phyloP scores from a whole-genome alignment of 2,797 vertebrate species.

The Falco peregrinus region DNA sequence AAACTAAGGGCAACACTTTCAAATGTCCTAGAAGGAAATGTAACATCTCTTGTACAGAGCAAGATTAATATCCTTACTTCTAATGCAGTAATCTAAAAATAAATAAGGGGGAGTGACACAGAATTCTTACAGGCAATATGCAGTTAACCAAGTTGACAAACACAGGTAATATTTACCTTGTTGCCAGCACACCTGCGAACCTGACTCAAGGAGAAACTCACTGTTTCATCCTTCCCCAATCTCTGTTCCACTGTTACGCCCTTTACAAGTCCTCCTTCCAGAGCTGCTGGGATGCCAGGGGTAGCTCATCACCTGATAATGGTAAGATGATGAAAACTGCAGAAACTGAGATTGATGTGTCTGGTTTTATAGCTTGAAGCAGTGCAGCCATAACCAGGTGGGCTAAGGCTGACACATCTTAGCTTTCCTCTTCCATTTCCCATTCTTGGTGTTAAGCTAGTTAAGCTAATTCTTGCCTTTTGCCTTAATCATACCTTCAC shows the following conservation, averaged over 20 bases:
- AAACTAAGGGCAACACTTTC: constrained; percentile 27
- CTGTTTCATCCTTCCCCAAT: background rate
- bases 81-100: constrained; percentile 5
- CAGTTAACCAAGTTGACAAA: background rate
- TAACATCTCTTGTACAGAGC: background rate
- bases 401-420: background rate
- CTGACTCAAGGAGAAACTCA: background rate
- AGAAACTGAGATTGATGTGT: background rate
- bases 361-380: background rate
- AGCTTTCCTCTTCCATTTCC: background rate
- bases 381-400: background rate
- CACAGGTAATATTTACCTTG: background rate
- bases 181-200: background rate
- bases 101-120: background rate
- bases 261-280: background rate
- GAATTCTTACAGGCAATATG: background rate
- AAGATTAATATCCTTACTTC: background rate
- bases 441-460: background rate
- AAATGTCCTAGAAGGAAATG: background rate
- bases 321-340: background rate
- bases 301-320: background rate
- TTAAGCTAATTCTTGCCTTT: background rate
- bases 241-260: background rate
- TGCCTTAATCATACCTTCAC: background rate
- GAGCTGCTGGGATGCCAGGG: background rate